Base-by-base conservation (phyloP, 2,113 vertebrate species). In the Siniperca chuatsi region DNA sequence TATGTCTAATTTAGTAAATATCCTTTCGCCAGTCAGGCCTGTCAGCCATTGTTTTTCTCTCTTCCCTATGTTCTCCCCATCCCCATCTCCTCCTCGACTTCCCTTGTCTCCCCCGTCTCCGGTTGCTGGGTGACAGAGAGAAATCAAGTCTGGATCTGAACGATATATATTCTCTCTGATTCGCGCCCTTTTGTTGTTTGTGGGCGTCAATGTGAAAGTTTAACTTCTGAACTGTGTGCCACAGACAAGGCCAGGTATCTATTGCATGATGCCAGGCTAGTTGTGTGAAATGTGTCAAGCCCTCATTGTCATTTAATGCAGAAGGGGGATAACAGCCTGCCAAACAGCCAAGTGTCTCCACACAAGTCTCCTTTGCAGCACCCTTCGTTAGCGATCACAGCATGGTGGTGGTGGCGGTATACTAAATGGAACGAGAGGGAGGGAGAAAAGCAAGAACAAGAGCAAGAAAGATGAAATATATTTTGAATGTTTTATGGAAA, bases 401-500 rank as follows among this genome's bases (percentile, higher is more conserved):
- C 74, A 48, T 65, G 69, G 75, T 15, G 69, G 75, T 15, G 62
- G 76, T 48, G 83, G 83, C 57, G 70, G 80, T 81, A 40, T 64
- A 81, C 79, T 73, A 79, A 87, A 87, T 82, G 77, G 37, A 87
- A 71, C 20, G 64, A 48, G 82, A 78, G 69, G 35, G 82, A 86
- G 79, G 76, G 82, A 87, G 84, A 65, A 79, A 89, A 78, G 89
- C 80, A 75, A 68, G 81, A 86, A 70, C 86, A 87, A 90, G 88
- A 83, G 92, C 85, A 65, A 87, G 96, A 86, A 79, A 97, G 97
- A 98, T 94, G 96, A 98, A 97, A 98, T 97, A 95, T 98, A 97
- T 98, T 99, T 99, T 97, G 97, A 98, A 97, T 96, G 97, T 97
- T 99, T 98, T 97, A 97, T 98, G 98, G 97, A 97, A 96, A 99